These are phyloP conservation scores for Dasyprocta punctata DNA, from an alignment of 2,113 vertebrate species.

Conservation along the genomic window DNA sequence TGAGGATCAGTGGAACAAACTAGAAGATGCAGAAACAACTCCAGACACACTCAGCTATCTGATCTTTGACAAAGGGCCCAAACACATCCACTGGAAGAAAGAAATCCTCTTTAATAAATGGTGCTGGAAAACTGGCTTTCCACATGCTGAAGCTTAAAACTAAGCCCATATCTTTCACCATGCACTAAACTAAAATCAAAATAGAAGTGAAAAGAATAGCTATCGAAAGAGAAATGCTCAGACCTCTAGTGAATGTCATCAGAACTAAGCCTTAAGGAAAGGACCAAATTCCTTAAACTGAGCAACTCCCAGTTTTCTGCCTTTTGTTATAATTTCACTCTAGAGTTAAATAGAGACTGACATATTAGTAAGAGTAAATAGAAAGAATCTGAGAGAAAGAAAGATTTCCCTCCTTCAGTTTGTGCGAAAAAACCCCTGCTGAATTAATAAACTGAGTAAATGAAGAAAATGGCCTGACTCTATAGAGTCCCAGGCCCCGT, in stretches of 20 bases:
- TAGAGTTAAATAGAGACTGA: conserved; percentile 1
- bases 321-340: background rate
- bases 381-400: background rate
- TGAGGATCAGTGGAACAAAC: background rate
- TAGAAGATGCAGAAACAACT: background rate
- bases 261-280: background rate
- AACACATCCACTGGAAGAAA: background rate
- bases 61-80: background rate
- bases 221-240: background rate
- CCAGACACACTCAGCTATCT: background rate
- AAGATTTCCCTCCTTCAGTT: background rate
- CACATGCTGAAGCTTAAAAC: background rate
- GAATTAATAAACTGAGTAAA: conserved; percentile 1
- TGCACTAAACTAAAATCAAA: background rate
- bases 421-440: background rate
- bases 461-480: background rate
- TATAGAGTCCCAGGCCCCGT: background rate
- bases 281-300: background rate
- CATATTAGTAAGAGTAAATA: background rate
- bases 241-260: background rate
- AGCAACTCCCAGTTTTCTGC: background rate
- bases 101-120: background rate
- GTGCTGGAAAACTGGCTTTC: background rate
- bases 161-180: background rate
- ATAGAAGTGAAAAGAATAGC: background rate